Evolutionary conservation across 2,113 vertebrate species (phyloP).

Genomic region (Notarius quadriscutis): DNA sequence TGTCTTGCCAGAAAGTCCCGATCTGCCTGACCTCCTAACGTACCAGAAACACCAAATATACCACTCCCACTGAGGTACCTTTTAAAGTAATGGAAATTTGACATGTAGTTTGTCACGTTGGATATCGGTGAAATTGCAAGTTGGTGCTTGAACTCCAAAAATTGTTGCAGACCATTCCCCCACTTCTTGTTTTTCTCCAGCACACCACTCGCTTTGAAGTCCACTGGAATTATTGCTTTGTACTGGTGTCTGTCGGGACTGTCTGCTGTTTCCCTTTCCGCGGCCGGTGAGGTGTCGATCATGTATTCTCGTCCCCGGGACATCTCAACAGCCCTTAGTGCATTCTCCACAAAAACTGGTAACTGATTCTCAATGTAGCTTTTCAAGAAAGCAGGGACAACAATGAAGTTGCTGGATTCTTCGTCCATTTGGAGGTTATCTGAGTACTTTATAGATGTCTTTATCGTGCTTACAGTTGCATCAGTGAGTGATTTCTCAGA

Average conservation of each 20-base stretch:
- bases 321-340: conserved; percentile 41
- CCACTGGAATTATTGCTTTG: conserved; percentile 51
- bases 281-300: conserved; percentile 2
- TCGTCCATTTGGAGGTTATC: background rate
- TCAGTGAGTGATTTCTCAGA: conserved; percentile 42
- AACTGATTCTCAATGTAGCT: conserved; percentile 40
- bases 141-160: conserved; percentile 57
- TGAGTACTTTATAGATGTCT: conserved; percentile 42
- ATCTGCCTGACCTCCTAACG: conserved; percentile 50
- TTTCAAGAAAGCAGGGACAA: conserved; percentile 49
- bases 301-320: conserved; percentile 43
- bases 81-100: conserved; percentile 54
- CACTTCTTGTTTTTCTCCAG: conserved; percentile 55
- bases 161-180: conserved; percentile 57
- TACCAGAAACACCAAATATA: conserved; percentile 57
- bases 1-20: conserved; percentile 44
- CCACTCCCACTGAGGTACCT: conserved; percentile 42
- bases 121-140: conserved; percentile 47
- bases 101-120: conserved; percentile 57
- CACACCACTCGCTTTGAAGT: conserved; percentile 55
- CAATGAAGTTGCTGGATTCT: background rate
- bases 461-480: conserved; percentile 34
- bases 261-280: background rate
- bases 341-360: conserved; percentile 48
- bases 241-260: background rate